Conservation (phyloP, 1,140 invertebrate species). For the Drosophila athabasca region DNA sequence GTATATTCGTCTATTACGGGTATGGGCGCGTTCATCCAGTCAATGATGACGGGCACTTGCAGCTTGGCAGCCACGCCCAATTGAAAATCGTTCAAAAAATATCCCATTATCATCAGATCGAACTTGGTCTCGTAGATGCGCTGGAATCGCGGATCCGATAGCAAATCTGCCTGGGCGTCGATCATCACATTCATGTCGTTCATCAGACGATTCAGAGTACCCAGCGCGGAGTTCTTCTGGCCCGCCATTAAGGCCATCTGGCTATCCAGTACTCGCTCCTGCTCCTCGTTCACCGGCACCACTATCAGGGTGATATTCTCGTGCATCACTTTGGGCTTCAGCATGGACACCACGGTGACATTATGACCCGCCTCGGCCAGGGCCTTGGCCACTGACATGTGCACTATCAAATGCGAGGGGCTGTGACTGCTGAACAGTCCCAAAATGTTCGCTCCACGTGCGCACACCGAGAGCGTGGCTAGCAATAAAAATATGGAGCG, state of each 20-base stretch:
- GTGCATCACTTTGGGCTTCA: conserved; percentile 54
- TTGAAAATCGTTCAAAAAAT: conserved; percentile 70
- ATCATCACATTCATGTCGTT: conserved; percentile 50
- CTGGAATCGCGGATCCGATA: conserved; percentile 58
- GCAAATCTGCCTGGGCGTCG: conserved; percentile 51
- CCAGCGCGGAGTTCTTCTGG: conserved; percentile 39
- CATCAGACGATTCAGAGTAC: conserved; percentile 36
- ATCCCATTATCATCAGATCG: conserved; percentile 73
- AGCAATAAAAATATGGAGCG: conserved; percentile 12
- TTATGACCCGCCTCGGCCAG: conserved; percentile 73
- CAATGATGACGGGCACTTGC: conserved; percentile 59
- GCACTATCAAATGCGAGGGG: conserved; percentile 70
- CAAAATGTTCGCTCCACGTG: conserved; percentile 65
- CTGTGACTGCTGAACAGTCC: conserved; percentile 74
- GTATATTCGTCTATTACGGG: conserved; percentile 24
- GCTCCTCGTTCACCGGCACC: conserved; percentile 48
- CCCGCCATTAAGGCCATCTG: conserved; percentile 51
- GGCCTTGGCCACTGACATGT: conserved; percentile 66
- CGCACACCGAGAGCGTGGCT: conserved; percentile 9
- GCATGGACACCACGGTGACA: conserved; percentile 64
- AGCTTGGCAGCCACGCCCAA: conserved; percentile 68
- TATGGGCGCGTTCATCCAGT: conserved; percentile 53
- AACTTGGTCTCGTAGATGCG: conserved; percentile 69
- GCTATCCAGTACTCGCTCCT: conserved; percentile 30
- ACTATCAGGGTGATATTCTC: conserved; percentile 65